Percentiles rank a stretch among this genome's conserved stretches.
Conservation (phyloP, 2,888 invertebrate genomes). For the Epistrophella euchroma region DNA sequence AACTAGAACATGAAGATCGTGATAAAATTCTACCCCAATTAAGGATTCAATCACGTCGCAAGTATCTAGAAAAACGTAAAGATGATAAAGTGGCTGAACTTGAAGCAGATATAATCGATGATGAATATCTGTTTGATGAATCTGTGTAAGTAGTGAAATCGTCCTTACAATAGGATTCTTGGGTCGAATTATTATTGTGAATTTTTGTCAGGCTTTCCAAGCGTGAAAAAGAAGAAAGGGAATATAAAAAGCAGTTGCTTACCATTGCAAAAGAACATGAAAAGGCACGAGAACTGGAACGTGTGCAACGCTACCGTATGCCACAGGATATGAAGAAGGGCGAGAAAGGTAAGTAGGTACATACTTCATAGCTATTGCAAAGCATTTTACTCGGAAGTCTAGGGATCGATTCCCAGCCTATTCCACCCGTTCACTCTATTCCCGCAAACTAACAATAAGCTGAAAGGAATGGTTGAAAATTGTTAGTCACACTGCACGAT, state of each 20-base stretch:
- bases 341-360: conserved; percentile 85
- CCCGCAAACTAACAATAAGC: no score
- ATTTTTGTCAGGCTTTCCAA: conserved; percentile 89
- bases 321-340: conserved; percentile 93
- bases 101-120: conserved; percentile 97
- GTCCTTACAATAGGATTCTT: conserved; percentile 5
- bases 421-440: no score
- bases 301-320: conserved; percentile 97
- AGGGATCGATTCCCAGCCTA: no score
- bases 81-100: conserved; percentile 98
- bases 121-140: conserved; percentile 97
- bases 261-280: conserved; percentile 98
- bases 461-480: no score
- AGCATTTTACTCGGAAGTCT: no score
- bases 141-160: conserved; percentile 88
- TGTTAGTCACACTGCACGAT: no score
- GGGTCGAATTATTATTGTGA: not conserved
- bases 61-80: conserved; percentile 97
- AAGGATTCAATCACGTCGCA: conserved; percentile 94
- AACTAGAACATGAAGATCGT: conserved; percentile 93
- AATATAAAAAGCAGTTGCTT: conserved; percentile 95
- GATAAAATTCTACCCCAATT: conserved; percentile 94
- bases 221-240: conserved; percentile 92
- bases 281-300: conserved; percentile 95
- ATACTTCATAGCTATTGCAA: no score